Evolutionary conservation across 2,113 vertebrate genomes (phyloP), one percentile per base, ranked within the genome.

Genomic region (Girardinichthys multiradiatus): DNA sequence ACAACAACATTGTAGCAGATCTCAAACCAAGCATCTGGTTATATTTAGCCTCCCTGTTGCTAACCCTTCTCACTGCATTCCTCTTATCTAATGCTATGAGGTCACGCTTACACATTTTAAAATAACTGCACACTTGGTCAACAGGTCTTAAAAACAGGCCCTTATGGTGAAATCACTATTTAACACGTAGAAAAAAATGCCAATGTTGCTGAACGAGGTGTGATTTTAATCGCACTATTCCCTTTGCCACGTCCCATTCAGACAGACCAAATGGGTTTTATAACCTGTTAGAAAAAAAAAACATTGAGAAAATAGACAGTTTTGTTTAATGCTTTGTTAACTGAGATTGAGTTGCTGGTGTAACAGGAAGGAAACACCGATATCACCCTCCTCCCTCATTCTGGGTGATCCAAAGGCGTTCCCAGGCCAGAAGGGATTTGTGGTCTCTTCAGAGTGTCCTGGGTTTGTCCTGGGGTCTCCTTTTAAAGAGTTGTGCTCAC

Each of bases 1-100:
- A 79, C 10, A n/a, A 54, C 24, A 54, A 54, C 42, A 17, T 4
- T 62, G 37, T 58, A 64, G 68, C 77, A 72, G 59, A 74, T 35
- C 78, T 76, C 42, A 51, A 72, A 72, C 31, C 30, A 31, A 70
- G 37, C 77, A 85, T 68, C 76, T 83, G 77, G 80, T 85, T 84
- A 85, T 82, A 85, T 82, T 85, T 84, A 90, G 71, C 74, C 57
- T 72, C 69, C 31, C 76, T 70, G 73, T 79, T 80, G 72, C 77
- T 79, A 73, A 82, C 74, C 71, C 68, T 77, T 85, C 72, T 76
- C 75, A 24, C 21, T 35, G 60, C 67, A 78, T 71, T 69, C 74
- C 81, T 76, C 74, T 64, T 1, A 4, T 60, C 68, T 75, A 31
- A 26, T 64, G 73, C 77, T 67, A 70, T 73, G 80, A 79, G 68